Percentiles rank a stretch among this genome's conserved stretches.
Conservation (phyloP, 2,888 invertebrate species). For the Tryphoninae sp. region DNA sequence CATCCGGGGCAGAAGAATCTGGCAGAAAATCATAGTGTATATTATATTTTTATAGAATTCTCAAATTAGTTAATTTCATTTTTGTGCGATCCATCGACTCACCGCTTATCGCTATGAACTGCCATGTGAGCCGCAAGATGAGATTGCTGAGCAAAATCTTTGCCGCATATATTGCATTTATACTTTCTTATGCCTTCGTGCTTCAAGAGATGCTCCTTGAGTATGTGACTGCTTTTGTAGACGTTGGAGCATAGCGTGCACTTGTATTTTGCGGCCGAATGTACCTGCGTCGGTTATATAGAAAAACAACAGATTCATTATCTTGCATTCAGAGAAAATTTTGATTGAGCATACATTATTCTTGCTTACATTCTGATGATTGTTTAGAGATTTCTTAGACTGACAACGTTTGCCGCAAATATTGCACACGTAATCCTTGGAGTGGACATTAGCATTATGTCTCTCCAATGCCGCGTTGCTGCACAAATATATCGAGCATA, state of each 20-base stretch:
- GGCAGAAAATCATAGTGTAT: background rate
- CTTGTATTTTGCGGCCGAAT: slow-evolving; percentile 72
- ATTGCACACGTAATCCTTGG: slow-evolving; percentile 72
- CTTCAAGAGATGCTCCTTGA: slow-evolving; percentile 75
- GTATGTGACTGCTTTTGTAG: slow-evolving; percentile 75
- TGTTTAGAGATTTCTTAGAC: slow-evolving; percentile 74
- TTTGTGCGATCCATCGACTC: background rate
- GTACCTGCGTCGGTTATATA: slow-evolving; percentile 67
- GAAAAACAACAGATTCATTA: background rate
- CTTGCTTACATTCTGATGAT: slow-evolving; percentile 73
- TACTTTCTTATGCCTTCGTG: slow-evolving; percentile 76
- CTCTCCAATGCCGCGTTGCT: slow-evolving; percentile 69
- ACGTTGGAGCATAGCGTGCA: slow-evolving; percentile 73
- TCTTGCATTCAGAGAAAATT: background rate
- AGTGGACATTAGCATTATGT: slow-evolving; percentile 72
- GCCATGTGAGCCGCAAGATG: slow-evolving; percentile 77
- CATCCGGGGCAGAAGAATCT: slow-evolving; percentile 76
- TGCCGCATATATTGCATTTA: slow-evolving; percentile 72
- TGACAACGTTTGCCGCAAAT: slow-evolving; percentile 71
- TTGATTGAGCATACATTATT: background rate
- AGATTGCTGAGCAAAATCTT: slow-evolving; percentile 75
- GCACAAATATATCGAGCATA: slow-evolving; percentile 74
- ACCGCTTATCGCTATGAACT: slow-evolving; percentile 75
- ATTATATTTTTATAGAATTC: background rate
- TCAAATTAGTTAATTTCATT: background rate